Base-by-base conservation (phyloP, 1,140 invertebrate species). In the Leptinotarsa texana region DNA sequence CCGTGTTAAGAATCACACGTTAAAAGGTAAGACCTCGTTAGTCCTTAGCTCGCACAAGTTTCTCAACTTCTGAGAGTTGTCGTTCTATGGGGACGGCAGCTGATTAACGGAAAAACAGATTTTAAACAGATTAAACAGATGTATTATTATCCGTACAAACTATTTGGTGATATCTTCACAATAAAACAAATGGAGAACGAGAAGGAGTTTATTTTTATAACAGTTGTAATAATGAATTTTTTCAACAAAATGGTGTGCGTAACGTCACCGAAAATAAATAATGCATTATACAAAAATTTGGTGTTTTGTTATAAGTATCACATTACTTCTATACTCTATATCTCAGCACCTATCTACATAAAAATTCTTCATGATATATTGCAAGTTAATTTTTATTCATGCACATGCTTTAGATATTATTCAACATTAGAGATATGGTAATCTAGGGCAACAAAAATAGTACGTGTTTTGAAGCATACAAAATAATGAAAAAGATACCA, bases 171-270 rank as follows among this genome's bases (percentile, higher is more conserved):
- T 27, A 27, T 27, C 3, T 5, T 6, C 27, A 42, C 33, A 42
- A 42, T 42, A 13, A 57, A 57, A 57, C 51, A 57, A 13, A 15
- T 17, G n/a, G 4, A 18, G 51, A 57, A 57, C 51, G 51, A 57
- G 51, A 57, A 18, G 51, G 51, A 57, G n/a, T 57, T 57, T 57
- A 57, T 57, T 57, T 57, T 18, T 57, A 18, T 57, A 57, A 57
- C 51, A 57, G 51, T 57, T 57, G 17, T 15, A 18, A 57, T 18
- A 57, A 57, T 17, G 13, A 18, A 57, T 17, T 13, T 57, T 15
- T 57, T 18, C n/a, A 57, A 57, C 51, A 57, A 57, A 57, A 57
- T 57, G 51, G 51, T 57, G 51, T 57, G 51, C 51, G 51, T 57
- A 57, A 57, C 15, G 17, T 57, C 51, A 57, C 51, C 51, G 51